A percentile compares a stretch with the other conserved stretches of the same genome.
Conservation (phyloP, 2,113 vertebrate genomes). For the Macroglossus sobrinus region DNA sequence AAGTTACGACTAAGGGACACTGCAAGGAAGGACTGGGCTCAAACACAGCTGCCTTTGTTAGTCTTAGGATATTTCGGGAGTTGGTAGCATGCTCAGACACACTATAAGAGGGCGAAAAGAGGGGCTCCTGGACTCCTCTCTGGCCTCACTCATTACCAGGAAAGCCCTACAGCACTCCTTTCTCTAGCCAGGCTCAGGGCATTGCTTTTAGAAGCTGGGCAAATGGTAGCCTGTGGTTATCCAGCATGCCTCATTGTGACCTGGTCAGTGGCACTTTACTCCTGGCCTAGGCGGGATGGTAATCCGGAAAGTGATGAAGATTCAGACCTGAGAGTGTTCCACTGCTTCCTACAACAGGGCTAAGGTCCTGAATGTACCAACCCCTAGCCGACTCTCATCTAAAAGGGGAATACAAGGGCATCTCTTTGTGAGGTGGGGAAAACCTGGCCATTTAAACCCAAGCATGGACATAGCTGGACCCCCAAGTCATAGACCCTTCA, state of each 20-base stretch:
- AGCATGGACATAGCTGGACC: not conserved
- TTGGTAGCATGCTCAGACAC: conserved; percentile 68
- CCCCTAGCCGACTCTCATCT: conserved; percentile 26
- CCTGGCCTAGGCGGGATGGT: not conserved
- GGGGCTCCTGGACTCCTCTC: conserved; percentile 12
- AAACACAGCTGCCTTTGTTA: conserved; percentile 72
- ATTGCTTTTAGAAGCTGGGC: not conserved
- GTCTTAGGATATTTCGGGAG: conserved; percentile 1
- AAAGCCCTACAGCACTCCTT: not conserved
- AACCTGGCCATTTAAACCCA: not conserved
- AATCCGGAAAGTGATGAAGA: not conserved
- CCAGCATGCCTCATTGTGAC: not conserved
- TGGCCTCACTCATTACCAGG: not conserved
- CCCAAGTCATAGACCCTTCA: not conserved
- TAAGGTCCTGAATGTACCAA: not conserved
- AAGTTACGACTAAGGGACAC: not conserved
- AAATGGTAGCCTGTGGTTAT: not conserved
- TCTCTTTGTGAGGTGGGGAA: conserved; percentile 29
- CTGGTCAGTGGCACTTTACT: not conserved
- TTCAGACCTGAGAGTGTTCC: conserved; percentile 50
- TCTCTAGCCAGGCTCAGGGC: not conserved
- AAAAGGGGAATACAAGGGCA: conserved; percentile 28
- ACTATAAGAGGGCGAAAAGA: not conserved
- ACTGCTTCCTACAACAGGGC: not conserved
- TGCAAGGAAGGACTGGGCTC: conserved; percentile 14